Evolutionary conservation across 2,113 vertebrate genomes (phyloP).

Genomic region (Gymnobelideus leadbeateri): DNA sequence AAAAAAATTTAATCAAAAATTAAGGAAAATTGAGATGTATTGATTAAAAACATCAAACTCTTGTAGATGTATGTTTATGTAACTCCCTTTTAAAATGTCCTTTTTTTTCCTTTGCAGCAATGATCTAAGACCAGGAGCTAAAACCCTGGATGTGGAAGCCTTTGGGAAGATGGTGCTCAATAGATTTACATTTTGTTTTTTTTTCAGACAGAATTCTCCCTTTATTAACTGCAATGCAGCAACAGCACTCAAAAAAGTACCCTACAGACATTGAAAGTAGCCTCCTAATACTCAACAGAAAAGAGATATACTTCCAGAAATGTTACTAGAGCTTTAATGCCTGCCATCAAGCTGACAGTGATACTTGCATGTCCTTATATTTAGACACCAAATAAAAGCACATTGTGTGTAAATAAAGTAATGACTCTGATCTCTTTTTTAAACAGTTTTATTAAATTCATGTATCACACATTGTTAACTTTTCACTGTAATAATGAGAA

Average conservation of each 20-base stretch:
- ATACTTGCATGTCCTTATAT: slow-evolving; percentile 62
- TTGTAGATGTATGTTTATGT: slow-evolving; percentile 11
- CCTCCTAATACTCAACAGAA: slow-evolving; percentile 26
- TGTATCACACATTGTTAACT: not conserved
- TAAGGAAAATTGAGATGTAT: not conserved
- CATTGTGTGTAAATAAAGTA: slow-evolving; percentile 66
- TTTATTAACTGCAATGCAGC: slow-evolving; percentile 63
- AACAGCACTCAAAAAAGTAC: slow-evolving; percentile 56
- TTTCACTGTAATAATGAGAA: not conserved
- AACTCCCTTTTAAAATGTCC: not conserved
- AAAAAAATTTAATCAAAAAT: not conserved
- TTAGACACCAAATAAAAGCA: slow-evolving; percentile 81
- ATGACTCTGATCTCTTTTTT: slow-evolving; percentile 37
- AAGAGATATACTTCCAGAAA: slow-evolving; percentile 29
- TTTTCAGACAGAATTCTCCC: not conserved
- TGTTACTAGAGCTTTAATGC: slow-evolving; percentile 70
- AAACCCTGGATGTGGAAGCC: slow-evolving; percentile 56
- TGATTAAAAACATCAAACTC: not conserved
- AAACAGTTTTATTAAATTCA: slow-evolving; percentile 45
- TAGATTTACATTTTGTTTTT: slow-evolving; percentile 56
- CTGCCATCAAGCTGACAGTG: slow-evolving; percentile 67
- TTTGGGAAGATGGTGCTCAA: slow-evolving; percentile 62
- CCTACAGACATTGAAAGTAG: slow-evolving; percentile 51
- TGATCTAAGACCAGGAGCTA: slow-evolving; percentile 68
- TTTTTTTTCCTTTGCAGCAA: slow-evolving; percentile 82